phyloP scores from a whole-genome alignment of 2,888 invertebrate genomes.

The Chrysolina oricalcia region DNA sequence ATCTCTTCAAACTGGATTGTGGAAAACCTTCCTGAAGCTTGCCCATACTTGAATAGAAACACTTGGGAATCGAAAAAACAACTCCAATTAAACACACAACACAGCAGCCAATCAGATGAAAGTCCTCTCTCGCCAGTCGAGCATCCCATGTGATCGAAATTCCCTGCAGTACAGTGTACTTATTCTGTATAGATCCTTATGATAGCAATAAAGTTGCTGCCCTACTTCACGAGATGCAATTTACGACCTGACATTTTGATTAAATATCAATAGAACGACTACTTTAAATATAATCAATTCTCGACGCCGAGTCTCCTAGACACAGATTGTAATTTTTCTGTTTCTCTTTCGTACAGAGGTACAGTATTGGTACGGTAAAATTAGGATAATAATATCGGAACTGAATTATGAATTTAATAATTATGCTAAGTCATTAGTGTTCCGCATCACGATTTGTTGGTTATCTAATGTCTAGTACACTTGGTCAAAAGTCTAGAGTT shows the following conservation, averaged over 20 bases:
- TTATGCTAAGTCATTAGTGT: too few relatives aligned
- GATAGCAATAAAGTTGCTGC: conserved; percentile 28
- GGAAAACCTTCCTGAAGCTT: too few relatives aligned
- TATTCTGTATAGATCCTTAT: conserved; percentile 3
- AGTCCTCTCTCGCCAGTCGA: neutral
- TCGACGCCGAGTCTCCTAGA: conserved; percentile 26
- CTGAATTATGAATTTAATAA: too few relatives aligned
- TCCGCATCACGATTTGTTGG: too few relatives aligned
- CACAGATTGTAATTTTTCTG: conserved; percentile 16
- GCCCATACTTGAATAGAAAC: too few relatives aligned
- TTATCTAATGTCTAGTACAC: too few relatives aligned
- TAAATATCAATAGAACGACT: conserved; percentile 31
- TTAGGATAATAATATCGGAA: neutral
- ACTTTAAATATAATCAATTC: conserved; percentile 27
- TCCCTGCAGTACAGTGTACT: conserved; percentile 9
- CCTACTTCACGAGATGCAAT: conserved; percentile 29
- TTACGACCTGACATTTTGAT: conserved; percentile 35
- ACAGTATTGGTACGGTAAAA: neutral
- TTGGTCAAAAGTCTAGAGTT: too few relatives aligned
- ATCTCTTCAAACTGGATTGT: too few relatives aligned
- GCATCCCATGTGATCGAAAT: neutral
- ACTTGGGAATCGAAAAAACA: too few relatives aligned
- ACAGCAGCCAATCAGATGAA: too few relatives aligned
- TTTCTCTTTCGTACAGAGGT: neutral
- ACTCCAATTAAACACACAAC: too few relatives aligned